Evolutionary conservation across 1,140 invertebrate genomes (phyloP).

Genomic region (Hormaphis cornu): DNA sequence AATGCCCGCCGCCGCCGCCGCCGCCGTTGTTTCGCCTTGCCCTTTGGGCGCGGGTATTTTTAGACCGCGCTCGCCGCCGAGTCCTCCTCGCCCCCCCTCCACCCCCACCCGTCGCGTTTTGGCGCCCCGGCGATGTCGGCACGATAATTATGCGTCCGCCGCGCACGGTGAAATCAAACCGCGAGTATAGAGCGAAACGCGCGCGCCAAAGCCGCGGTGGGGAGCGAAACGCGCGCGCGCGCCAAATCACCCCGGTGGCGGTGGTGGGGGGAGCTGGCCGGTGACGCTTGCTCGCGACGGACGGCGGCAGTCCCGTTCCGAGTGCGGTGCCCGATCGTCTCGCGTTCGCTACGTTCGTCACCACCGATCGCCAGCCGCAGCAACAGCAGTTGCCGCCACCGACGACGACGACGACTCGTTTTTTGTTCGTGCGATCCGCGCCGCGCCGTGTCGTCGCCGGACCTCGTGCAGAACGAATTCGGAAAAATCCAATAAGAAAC

Average conservation of each 20-base stretch:
- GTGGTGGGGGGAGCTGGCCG: background rate
- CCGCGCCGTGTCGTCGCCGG: too few relatives aligned
- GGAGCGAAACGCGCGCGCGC: background rate
- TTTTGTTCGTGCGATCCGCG: background rate
- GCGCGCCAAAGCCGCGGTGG: background rate
- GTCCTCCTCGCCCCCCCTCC: background rate
- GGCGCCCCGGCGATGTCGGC: background rate
- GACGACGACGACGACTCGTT: background rate
- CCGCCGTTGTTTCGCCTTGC: slow-evolving; percentile 19
- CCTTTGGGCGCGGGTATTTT: slow-evolving; percentile 23
- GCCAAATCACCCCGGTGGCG: background rate
- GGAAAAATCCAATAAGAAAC: too few relatives aligned
- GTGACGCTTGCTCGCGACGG: background rate
- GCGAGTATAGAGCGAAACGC: too few relatives aligned
- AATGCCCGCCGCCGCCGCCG: too few relatives aligned
- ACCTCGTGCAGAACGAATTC: too few relatives aligned
- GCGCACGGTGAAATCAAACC: slow-evolving; percentile 12
- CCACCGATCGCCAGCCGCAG: too few relatives aligned
- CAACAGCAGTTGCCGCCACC: background rate
- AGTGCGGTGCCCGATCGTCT: background rate
- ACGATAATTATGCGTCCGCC: slow-evolving; percentile 15
- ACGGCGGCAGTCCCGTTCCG: slow-evolving; percentile 8
- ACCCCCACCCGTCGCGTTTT: background rate
- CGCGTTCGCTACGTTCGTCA: background rate
- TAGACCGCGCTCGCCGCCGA: background rate